Evolutionary conservation across 2,113 vertebrate genomes (phyloP), one percentile per base, ranked within the genome.

Genomic region (Ascaphus truei): DNA sequence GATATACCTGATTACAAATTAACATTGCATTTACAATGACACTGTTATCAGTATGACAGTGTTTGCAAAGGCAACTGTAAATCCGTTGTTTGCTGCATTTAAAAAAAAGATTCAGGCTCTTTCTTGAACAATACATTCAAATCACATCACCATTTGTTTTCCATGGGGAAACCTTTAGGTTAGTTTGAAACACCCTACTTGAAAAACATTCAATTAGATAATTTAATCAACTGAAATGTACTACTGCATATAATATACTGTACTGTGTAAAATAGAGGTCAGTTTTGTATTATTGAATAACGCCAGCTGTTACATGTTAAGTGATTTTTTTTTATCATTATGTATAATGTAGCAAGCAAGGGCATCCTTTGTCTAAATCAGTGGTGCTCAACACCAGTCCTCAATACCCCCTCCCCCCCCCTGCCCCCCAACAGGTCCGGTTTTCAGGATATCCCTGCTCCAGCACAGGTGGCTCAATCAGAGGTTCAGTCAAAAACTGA

Each of bases 1-100:
- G 15, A 41, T 57, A 57, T 47, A 57, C 64, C 52, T 68, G 64
- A 68, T 68, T 68, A 68, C 58, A 58, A 29, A 34, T 25, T 68
- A 55, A 43, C 62, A 65, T 53, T 53, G 48, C 27, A 36, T 53
- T 37, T 41, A 36, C 27, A 47, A 68, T 68, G 36, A 27, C 29
- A 29, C 6, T 11, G 37, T 31, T 48, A 68, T 68, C 53, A 57
- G 26, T 30, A 48, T 30, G 53, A 68, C 64, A 58, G 58, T 16
- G 15, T 47, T 58, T 68, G 15, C 51, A 18, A 58, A 58, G 11
- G 48, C 27, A 58, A 68, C 29, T 68, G 53, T 29, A 45, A 68
- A 68, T 63, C 64, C 27, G 57, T 30, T 39, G 27, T 47, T 58
- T 57, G 18, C 27, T 57, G 37, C 36, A 34, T 34, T 68, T 58